phyloP scores from a whole-genome alignment of 1,140 invertebrate genomes.

The Dysdera silvatica region DNA sequence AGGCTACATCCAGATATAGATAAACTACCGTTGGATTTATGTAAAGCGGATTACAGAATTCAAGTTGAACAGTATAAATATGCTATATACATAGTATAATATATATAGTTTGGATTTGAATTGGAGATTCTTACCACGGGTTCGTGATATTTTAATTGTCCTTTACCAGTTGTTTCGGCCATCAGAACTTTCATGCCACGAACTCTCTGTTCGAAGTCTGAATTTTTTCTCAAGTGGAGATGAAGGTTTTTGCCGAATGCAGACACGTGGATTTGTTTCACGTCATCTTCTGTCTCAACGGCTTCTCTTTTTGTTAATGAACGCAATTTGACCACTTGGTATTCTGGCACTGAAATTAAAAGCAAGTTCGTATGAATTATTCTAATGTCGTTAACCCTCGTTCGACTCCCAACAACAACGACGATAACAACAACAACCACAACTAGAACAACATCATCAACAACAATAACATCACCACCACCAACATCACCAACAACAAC shows the following conservation, averaged over 20 bases:
- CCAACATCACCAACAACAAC: no score
- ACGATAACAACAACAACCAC: no score
- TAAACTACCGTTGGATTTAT: no score
- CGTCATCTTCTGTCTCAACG: conserved; percentile 7
- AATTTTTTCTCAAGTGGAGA: conserved; percentile 60
- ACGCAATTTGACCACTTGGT: conserved; percentile 54
- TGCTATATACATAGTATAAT: no score
- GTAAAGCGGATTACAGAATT: no score
- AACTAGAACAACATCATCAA: no score
- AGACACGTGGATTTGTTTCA: conserved; percentile 33
- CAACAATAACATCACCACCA: no score
- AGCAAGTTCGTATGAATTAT: background rate
- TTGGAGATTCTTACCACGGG: conserved; percentile 54
- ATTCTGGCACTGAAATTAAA: conserved; percentile 52
- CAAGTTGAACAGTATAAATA: no score
- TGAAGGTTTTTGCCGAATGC: conserved; percentile 43
- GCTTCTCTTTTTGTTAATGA: conserved; percentile 32
- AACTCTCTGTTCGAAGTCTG: conserved; percentile 34
- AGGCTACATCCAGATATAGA: no score
- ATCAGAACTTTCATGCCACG: conserved; percentile 61
- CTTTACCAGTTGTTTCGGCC: conserved; percentile 57
- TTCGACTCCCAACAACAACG: no score
- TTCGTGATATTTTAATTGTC: conserved; percentile 78
- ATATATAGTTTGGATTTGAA: no score
- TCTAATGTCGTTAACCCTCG: no score